phyloP scores from a whole-genome alignment of 2,113 vertebrate species.

The Ammodytes marinus region DNA sequence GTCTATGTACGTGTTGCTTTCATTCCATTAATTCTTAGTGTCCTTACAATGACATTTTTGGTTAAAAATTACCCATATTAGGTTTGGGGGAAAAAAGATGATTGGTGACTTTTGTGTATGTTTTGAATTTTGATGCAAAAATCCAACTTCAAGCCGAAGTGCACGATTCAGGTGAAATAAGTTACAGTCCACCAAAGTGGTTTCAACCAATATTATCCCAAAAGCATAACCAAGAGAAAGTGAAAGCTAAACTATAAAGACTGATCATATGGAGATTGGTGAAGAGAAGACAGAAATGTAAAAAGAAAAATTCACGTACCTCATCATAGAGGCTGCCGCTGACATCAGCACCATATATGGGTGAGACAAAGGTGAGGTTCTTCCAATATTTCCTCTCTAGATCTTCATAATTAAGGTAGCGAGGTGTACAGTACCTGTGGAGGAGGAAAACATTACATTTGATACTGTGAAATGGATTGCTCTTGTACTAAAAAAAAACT shows the following conservation, averaged over 20 bases:
- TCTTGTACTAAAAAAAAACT: background rate
- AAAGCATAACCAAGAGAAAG: background rate
- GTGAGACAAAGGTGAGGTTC: constrained; percentile 97
- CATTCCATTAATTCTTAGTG: background rate
- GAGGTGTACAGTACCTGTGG: constrained; percentile 95
- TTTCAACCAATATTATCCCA: background rate
- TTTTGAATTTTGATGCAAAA: background rate
- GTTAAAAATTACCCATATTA: background rate
- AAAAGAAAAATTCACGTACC: constrained; percentile 75
- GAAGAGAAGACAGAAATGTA: background rate
- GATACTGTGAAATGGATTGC: background rate
- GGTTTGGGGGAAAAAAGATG: background rate
- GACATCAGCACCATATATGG: constrained; percentile 97
- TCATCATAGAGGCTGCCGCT: constrained; percentile 96
- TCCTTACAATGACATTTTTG: background rate
- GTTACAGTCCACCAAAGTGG: background rate
- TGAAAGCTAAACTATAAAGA: background rate
- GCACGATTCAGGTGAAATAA: background rate
- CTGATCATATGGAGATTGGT: background rate
- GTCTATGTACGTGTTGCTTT: background rate
- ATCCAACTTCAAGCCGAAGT: background rate
- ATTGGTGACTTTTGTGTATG: background rate
- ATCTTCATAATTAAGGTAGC: constrained; percentile 97
- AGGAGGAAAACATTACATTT: background rate
- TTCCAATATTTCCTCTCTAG: constrained; percentile 99